A percentile compares a stretch with the other conserved stretches of the same genome.
These are phyloP conservation scores for Pseudolaguvia tuberculata DNA, from an alignment of 2,113 vertebrate species.

Conservation along the genomic window DNA sequence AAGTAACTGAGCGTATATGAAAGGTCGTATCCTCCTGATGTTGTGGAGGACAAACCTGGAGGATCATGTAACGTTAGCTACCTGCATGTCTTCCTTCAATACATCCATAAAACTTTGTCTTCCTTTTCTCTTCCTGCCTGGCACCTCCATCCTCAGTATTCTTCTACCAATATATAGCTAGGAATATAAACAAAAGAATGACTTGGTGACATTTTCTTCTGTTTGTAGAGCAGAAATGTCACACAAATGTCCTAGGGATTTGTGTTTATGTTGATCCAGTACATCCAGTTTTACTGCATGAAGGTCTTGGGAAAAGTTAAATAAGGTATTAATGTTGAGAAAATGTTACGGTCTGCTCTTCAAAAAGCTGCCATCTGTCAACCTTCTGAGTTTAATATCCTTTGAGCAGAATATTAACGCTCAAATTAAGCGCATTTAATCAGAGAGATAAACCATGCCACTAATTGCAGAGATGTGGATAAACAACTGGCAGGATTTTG, in stretches of 20 bases:
- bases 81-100: no score
- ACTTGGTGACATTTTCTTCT: not conserved
- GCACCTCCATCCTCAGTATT: no score
- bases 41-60: no score
- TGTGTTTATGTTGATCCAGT: not conserved
- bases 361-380: slow-evolving; percentile 20
- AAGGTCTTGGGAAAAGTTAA: not conserved
- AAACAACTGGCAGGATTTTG: not conserved
- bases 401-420: slow-evolving; percentile 8
- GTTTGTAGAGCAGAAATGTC: not conserved
- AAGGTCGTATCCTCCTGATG: no score
- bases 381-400: not conserved
- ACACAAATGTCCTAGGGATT: not conserved
- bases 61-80: no score
- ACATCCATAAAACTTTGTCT: no score
- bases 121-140: no score
- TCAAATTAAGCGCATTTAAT: slow-evolving; percentile 24
- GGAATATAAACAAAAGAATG: no score
- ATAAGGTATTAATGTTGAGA: slow-evolving; percentile 12
- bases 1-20: no score
- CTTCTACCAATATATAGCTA: no score
- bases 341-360: slow-evolving; percentile 1
- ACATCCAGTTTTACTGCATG: not conserved
- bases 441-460: slow-evolving; percentile 13
- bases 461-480: not conserved